Evolutionary conservation across 2,113 vertebrate species (phyloP).

Genomic region (Ammodytes marinus): DNA sequence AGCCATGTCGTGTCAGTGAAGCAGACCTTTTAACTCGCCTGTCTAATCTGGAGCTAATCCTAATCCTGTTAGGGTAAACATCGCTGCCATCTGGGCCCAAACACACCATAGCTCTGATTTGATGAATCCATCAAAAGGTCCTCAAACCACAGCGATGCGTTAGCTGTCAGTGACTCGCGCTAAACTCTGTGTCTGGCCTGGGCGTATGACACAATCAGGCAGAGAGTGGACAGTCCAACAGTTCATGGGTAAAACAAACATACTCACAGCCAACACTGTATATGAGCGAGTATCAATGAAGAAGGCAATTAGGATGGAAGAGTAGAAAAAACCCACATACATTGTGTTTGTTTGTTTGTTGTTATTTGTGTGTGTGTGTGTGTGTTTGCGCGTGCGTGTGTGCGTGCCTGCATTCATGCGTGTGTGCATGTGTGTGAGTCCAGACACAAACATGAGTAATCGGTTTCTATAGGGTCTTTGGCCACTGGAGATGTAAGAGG

Average conservation of each 20-base stretch:
- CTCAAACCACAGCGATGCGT: conserved; percentile 18
- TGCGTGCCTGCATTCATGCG: too few species aligned
- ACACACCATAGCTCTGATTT: conserved; percentile 64
- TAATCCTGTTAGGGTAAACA: conserved; percentile 81
- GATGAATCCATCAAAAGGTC: conserved; percentile 73
- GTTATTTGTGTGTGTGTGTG: too few species aligned
- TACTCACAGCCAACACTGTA: neutral
- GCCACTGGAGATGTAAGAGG: conserved; percentile 27
- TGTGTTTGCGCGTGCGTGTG: too few species aligned
- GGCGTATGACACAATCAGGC: conserved; percentile 15
- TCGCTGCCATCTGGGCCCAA: conserved; percentile 75
- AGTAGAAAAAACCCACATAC: neutral
- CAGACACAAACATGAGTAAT: conserved; percentile 25
- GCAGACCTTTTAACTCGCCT: conserved; percentile 65
- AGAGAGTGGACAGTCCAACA: conserved; percentile 2
- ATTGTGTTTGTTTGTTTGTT: neutral
- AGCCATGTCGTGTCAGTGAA: conserved; percentile 47
- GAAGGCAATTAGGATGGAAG: neutral
- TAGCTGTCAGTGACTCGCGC: conserved; percentile 1
- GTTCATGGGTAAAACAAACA: conserved; percentile 10
- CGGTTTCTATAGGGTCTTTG: conserved; percentile 23
- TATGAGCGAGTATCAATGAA: neutral
- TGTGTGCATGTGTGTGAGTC: neutral
- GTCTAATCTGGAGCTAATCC: conserved; percentile 80
- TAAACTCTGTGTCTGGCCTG: conserved; percentile 38